Conservation (phyloP, 2,888 invertebrate genomes). For the Luperina testacea region DNA sequence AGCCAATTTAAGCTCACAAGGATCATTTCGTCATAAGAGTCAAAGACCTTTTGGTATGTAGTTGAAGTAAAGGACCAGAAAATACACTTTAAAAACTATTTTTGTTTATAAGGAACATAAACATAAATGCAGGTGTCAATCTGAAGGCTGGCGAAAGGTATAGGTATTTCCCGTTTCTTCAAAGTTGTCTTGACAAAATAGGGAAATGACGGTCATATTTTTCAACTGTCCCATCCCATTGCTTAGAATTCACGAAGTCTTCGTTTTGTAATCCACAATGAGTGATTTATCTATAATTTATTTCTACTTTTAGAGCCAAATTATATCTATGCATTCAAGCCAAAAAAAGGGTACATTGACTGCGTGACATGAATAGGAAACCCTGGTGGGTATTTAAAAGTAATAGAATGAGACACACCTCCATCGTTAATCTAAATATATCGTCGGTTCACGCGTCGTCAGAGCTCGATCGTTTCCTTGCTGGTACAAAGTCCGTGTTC, state of each 20-base stretch:
- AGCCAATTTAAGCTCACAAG: conserved; percentile 49
- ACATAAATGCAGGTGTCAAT: not conserved
- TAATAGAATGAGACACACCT: conserved; percentile 63
- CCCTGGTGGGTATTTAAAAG: conserved; percentile 35
- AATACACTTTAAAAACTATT: not conserved
- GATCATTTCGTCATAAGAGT: conserved; percentile 33
- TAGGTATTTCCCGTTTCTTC: conserved; percentile 40
- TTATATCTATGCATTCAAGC: not conserved
- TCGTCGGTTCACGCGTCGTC: conserved; percentile 28
- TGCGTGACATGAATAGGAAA: conserved; percentile 2
- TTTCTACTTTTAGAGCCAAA: not conserved
- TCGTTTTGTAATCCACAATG: not conserved
- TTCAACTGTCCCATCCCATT: not conserved
- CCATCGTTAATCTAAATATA: conserved; percentile 65
- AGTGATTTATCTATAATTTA: not conserved
- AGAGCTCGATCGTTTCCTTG: conserved; percentile 45
- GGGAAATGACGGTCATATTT: conserved; percentile 13
- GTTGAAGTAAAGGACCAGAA: conserved; percentile 30
- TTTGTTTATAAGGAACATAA: conserved; percentile 8
- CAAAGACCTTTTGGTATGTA: conserved; percentile 54
- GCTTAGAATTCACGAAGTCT: not conserved
- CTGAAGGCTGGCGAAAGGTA: conserved; percentile 40
- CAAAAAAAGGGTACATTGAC: conserved; percentile 19
- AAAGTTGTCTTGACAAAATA: conserved; percentile 21
- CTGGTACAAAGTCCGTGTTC: conserved; percentile 58